phyloP scores from a whole-genome alignment of 1,140 invertebrate genomes.

The Drosophila sucinea region DNA sequence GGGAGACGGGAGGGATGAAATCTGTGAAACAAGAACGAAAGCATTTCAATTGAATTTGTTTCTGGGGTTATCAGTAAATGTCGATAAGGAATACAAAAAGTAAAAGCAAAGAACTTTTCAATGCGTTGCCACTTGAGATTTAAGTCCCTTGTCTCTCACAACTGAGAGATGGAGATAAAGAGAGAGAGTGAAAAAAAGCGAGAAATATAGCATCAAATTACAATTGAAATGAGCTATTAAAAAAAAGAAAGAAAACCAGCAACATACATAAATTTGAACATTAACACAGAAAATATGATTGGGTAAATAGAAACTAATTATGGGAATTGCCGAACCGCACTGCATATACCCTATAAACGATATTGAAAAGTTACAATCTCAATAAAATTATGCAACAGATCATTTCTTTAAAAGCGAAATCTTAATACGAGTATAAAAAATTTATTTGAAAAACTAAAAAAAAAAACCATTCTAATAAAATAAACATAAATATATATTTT shows the following conservation, averaged over 20 bases:
- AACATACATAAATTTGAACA: background rate
- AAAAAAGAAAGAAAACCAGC: background rate
- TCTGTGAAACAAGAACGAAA: background rate
- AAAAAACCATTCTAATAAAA: no score
- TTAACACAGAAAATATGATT: constrained; percentile 16
- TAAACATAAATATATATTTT: no score
- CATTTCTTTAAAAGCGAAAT: no score
- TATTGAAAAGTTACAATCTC: no score
- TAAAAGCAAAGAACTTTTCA: background rate
- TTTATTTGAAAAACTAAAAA: no score
- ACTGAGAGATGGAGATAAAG: constrained; percentile 7
- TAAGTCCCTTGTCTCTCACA: constrained; percentile 19
- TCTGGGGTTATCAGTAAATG: constrained; percentile 6
- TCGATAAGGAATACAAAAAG: background rate
- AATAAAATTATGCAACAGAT: no score
- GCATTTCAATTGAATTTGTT: constrained; percentile 8
- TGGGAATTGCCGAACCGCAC: no score
- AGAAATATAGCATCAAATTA: constrained; percentile 60
- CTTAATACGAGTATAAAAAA: no score
- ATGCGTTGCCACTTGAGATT: background rate
- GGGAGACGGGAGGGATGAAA: background rate
- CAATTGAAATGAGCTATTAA: constrained; percentile 56
- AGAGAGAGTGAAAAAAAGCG: background rate
- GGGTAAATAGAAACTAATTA: background rate
- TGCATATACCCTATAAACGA: no score